Percentiles rank a stretch among this genome's conserved stretches.
Conservation (phyloP, 2,888 invertebrate genomes). For the Odontocolon sp. region DNA sequence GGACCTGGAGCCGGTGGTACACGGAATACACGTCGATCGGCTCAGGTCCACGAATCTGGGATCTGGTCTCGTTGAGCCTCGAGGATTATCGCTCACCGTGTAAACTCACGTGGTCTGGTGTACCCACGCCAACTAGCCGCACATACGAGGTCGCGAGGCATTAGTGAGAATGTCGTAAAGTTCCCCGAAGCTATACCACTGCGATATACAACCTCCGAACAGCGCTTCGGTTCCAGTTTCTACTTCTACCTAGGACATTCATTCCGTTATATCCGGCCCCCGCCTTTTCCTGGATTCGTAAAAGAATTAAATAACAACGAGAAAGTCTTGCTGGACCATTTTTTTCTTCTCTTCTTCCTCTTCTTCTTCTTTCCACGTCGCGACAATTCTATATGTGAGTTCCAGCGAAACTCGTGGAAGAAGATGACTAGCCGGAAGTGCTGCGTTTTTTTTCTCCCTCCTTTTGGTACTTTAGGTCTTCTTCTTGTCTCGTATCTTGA, state of each 20-base stretch:
- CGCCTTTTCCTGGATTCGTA: conserved; percentile 10
- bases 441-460: not conserved
- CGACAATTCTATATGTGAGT: conserved; percentile 12
- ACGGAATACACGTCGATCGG: conserved; percentile 28
- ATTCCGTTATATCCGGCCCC: conserved; percentile 4
- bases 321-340: conserved; percentile 2
- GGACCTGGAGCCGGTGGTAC: too few relatives aligned
- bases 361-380: not conserved
- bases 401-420: conserved; percentile 31
- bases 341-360: conserved; percentile 1
- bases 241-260: conserved; percentile 20
- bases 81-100: conserved; percentile 59
- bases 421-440: conserved; percentile 42
- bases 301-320: conserved; percentile 34
- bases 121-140: conserved; percentile 40
- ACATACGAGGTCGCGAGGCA: conserved; percentile 48
- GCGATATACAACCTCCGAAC: not conserved
- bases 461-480: conserved; percentile 20
- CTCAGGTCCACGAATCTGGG: conserved; percentile 44
- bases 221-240: conserved; percentile 7
- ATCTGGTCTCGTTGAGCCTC: conserved; percentile 55
- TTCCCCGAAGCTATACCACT: conserved; percentile 5
- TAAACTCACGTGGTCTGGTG: conserved; percentile 50
- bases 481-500: conserved; percentile 42
- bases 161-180: conserved; percentile 54